Percentiles rank a stretch among this genome's conserved stretches.
phyloP scores from a whole-genome alignment of 2,888 invertebrate species.

The Pherbina coryleti region DNA sequence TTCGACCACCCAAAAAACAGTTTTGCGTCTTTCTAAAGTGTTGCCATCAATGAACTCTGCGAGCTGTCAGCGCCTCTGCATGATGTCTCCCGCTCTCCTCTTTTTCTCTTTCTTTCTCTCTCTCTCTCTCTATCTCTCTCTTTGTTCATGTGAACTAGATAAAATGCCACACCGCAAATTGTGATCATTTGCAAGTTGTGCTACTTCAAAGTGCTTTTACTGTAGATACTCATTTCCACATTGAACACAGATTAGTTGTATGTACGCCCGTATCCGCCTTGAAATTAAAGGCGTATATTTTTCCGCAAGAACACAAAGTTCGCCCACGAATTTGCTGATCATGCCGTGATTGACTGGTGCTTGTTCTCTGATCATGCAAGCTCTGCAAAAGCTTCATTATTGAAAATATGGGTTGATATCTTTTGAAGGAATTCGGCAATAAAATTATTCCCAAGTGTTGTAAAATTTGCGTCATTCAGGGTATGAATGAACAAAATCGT shows the following conservation, averaged over 20 bases:
- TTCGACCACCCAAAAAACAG: conserved; percentile 37
- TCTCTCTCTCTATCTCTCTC: background rate
- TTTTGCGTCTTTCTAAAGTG: conserved; percentile 52
- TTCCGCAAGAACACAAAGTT: background rate
- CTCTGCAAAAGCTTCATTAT: too few species aligned
- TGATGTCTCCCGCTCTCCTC: background rate
- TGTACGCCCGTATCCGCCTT: background rate
- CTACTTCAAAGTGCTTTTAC: conserved; percentile 11
- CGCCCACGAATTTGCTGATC: too few species aligned
- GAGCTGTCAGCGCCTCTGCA: conserved; percentile 58
- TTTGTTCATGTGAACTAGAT: conserved; percentile 45
- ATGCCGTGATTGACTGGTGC: too few species aligned
- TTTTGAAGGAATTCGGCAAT: too few species aligned
- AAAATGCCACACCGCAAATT: conserved; percentile 38
- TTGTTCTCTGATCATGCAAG: too few species aligned
- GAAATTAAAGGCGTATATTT: background rate
- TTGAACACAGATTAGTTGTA: background rate
- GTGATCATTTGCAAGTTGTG: conserved; percentile 30
- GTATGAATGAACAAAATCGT: conserved; percentile 51
- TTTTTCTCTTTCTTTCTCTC: background rate
- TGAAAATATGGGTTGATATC: too few species aligned
- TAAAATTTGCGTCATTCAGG: too few species aligned
- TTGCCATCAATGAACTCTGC: conserved; percentile 54
- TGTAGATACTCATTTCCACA: background rate
- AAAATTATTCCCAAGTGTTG: too few species aligned